Evolutionary conservation across 92 coral and sea anemone species (phyloP).

Genomic region (Nematostella vectensis): DNA sequence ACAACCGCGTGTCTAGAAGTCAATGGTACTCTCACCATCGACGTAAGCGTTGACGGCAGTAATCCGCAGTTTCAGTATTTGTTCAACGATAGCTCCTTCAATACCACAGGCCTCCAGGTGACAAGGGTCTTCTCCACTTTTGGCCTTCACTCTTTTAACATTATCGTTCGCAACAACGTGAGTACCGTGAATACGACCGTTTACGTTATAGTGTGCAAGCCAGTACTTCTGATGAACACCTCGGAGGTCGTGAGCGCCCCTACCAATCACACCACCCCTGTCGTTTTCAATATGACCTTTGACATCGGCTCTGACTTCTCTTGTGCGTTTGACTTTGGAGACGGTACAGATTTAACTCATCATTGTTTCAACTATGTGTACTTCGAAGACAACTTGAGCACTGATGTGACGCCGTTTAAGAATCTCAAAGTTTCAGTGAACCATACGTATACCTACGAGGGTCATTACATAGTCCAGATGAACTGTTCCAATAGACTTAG

Average conservation of each 20-base stretch:
- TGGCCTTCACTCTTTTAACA: constrained; percentile 23
- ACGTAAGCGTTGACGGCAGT: constrained; percentile 50
- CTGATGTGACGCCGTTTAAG: constrained; percentile 40
- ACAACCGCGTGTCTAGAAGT: constrained; percentile 48
- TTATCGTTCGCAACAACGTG: constrained; percentile 64
- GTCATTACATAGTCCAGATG: constrained; percentile 27
- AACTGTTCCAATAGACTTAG: constrained; percentile 52
- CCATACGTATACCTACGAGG: constrained; percentile 34
- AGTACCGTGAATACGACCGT: constrained; percentile 24
- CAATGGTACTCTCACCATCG: constrained; percentile 33
- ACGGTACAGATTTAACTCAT: constrained; percentile 10
- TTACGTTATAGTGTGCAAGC: constrained; percentile 47
- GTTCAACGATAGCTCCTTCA: constrained; percentile 50
- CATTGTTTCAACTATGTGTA: constrained; percentile 35
- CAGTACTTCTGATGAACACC: constrained; percentile 38
- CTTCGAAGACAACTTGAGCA: constrained; percentile 33
- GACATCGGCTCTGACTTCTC: constrained; percentile 68
- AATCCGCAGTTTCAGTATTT: constrained; percentile 36
- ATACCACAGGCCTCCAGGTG: constrained; percentile 8
- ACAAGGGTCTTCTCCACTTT: constrained; percentile 29
- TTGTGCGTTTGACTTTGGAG: constrained; percentile 52
- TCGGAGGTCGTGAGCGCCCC: constrained; percentile 13
- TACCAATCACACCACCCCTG: constrained; percentile 42
- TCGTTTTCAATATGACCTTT: constrained; percentile 30
- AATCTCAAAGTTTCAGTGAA: constrained; percentile 21